Evolutionary conservation across 1,140 invertebrate species (phyloP), one percentile per base, ranked within the genome.

Genomic region (Paralvinella palmiformis): DNA sequence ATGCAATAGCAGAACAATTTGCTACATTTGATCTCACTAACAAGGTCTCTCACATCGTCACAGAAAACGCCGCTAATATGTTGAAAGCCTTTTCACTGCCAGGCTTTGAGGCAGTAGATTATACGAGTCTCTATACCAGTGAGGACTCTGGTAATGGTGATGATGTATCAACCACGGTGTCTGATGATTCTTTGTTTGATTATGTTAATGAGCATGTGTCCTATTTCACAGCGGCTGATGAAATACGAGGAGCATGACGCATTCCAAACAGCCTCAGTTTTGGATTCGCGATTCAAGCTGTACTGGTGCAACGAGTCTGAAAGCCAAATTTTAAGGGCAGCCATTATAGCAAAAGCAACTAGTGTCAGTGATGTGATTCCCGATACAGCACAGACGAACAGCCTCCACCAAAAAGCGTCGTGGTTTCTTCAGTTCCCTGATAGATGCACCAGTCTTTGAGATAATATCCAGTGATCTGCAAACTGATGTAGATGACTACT

Each of bases 231-330:
- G n/a, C n/a, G 48, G 48, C n/a, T 52, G 48, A 27, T 15, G 31
- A 22, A 6, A 3, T 3, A 52, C 31, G 48, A 52, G n/a, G 31
- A 5, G 31, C 48, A 52, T 22, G 48, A 52, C 15, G 48, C 48
- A 52, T 57, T 57, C n/a, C 55, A 32, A 33, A 32, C 33, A 15
- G 55, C 4, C 7, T 32, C 55, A 22, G 33, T 33, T 3, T 33
- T 57, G 55, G 55, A 57, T 57, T 32, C 55, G 3, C 3, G 4
- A n/a, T 57, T 57, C 33, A 32, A 57, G 33, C 29, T 57, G 27
- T 20, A 57, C 5, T 3, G 55, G 55, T 57, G 55, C n/a, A 52
- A 22, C 5, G 27, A 27, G 20, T 24, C 29, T 1, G 55, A 56
- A 56, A 17, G 15, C n/a, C 29, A 32, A 2, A 57, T 3, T 2